These are phyloP conservation scores for rat (Rattus norvegicus) DNA, from an alignment of 2,113 vertebrate species.

Conservation along the genomic window DNA sequence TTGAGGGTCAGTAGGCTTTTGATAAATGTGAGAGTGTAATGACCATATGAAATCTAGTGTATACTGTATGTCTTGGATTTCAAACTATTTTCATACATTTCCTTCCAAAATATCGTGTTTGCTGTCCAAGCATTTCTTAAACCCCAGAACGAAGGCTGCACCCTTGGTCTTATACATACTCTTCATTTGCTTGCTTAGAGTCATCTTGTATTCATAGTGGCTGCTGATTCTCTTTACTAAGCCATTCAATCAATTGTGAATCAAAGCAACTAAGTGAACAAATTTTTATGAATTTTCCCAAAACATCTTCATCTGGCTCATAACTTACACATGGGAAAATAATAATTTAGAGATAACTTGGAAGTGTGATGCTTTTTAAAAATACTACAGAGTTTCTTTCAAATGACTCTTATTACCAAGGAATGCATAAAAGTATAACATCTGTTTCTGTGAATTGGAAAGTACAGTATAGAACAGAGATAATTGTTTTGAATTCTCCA, in stretches of 20 bases:
- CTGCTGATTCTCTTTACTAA: slow-evolving; percentile 1
- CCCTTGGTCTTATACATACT: not conserved
- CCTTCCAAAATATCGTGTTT: not conserved
- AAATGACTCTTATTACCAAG: not conserved
- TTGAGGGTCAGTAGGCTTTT: slow-evolving; percentile 21
- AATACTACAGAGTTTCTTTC: not conserved
- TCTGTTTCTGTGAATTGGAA: not conserved
- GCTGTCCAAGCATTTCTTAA: not conserved
- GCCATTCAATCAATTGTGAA: not conserved
- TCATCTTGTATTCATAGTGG: slow-evolving; percentile 44
- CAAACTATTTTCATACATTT: not conserved
- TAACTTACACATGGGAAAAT: not conserved
- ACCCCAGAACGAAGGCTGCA: not conserved
- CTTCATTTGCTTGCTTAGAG: not conserved
- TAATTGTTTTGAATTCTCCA: not conserved
- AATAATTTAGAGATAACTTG: not conserved
- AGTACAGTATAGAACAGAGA: too few relatives aligned
- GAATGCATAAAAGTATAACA: not conserved
- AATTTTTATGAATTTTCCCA: slow-evolving; percentile 10
- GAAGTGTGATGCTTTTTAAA: slow-evolving; percentile 26
- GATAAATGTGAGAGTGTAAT: not conserved
- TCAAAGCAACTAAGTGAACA: not conserved
- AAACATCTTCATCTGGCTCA: not conserved
- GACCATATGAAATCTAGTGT: not conserved
- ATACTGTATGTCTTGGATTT: not conserved